Evolutionary conservation across 2,888 invertebrate genomes (phyloP), one percentile per base, ranked within the genome.

Genomic region (Griposia aprilina): DNA sequence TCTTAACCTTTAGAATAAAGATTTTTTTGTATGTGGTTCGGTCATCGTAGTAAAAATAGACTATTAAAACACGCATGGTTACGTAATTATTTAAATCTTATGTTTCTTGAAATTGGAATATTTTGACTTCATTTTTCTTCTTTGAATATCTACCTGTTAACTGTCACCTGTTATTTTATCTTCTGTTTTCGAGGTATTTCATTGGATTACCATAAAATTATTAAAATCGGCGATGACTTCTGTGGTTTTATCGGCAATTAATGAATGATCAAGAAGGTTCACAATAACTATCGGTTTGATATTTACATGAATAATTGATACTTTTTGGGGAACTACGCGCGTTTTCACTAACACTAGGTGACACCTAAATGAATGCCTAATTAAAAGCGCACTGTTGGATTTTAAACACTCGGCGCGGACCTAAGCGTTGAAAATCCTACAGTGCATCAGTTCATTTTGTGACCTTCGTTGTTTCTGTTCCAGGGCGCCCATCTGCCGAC

Each of bases 401-500:
- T 57, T 57, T n/a, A 5, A n/a, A 57, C 13, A n/a, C 13, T 57
- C 13, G n/a, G n/a, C 57, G 57, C 60, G 20, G 10, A 60, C 1
- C 0, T 17, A 30, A 30, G 30, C 10, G 30, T 62, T 20, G 30
- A 62, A 60, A 62, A 62, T 62, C 23, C 36, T 36, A 62, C 11
- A 23, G 30, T 60, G 10, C 30, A 30, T n/a, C n/a, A n/a, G n/a
- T n/a, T 66, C 30, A 0, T 76, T 41, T 52, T 30, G 15, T 62
- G 36, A 60, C 20, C 2, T 50, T 52, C 4, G 7, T 66, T 66
- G 4, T 77, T 78, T 78, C 50, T 74, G 26, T 94, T 94, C n/a
- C 95, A 97, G 96, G 98, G 98, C 30, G 98, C 97, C 45, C 98
- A 98, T 95, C 93, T 98, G 83, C 98, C 98, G 11, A 98, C 98